These are phyloP conservation scores for Mormyrops attenuatus DNA, from an alignment of 2,797 vertebrate species.

Conservation along the genomic window DNA sequence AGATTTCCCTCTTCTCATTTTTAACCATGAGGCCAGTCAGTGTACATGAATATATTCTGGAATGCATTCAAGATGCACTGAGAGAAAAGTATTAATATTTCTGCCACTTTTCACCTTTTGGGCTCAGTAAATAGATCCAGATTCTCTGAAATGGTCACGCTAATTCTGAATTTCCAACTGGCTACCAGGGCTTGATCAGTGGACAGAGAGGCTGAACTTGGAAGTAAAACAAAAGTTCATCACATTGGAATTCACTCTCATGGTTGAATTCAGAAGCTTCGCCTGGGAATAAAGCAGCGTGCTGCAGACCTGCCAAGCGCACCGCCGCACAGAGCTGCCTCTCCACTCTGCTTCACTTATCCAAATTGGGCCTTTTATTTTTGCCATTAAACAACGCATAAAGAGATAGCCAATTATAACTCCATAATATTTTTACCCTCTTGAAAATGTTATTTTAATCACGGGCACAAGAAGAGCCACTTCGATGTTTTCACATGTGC, in stretches of 20 bases:
- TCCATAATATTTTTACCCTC: slow-evolving; percentile 48
- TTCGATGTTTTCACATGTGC: slow-evolving; percentile 48
- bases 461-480: slow-evolving; percentile 43
- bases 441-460: slow-evolving; percentile 53
- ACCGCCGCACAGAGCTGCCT: neutral
- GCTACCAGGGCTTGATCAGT: neutral
- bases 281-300: slow-evolving; percentile 26
- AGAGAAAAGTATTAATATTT: neutral
- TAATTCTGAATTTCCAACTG: neutral
- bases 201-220: slow-evolving; percentile 11
- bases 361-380: slow-evolving; percentile 28
- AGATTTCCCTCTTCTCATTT: neutral
- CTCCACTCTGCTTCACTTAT: slow-evolving; percentile 34
- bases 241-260: slow-evolving; percentile 33
- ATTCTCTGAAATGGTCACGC: neutral
- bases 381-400: slow-evolving; percentile 40
- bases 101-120: neutral
- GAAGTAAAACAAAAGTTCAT: slow-evolving; percentile 34
- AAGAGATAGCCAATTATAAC: slow-evolving; percentile 47
- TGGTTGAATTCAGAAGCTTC: slow-evolving; percentile 26
- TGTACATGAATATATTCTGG: neutral
- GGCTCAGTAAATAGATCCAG: neutral
- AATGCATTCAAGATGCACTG: neutral
- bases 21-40: neutral
- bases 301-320: slow-evolving; percentile 24